Evolutionary conservation across 2,113 vertebrate genomes (phyloP), one percentile per base, ranked within the genome.

Genomic region (Strigops habroptila): DNA sequence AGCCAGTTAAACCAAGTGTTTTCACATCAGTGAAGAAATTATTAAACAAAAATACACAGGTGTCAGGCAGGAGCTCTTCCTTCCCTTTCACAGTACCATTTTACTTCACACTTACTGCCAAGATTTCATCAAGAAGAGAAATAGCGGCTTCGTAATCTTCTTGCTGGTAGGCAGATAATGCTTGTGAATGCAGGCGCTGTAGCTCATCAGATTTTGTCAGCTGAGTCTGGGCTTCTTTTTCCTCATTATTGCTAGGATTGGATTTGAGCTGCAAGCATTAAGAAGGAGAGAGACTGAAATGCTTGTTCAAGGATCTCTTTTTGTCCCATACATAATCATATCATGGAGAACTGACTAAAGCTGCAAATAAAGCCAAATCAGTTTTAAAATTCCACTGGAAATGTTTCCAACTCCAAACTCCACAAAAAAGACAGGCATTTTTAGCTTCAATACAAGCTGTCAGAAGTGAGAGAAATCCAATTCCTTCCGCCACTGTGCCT

Each of bases 171-270:
- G 98, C 98, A 60, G 63, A 86, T 22, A 94, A 97, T 2, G 98
- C 98, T 90, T 99, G 97, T 37, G 98, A 97, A 90, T 98, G 98
- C 74, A 99, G 95, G 49, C 98, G 98, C 95, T 99, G 99, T 76
- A 99, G 98, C 96, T 99, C 99, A 96, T 99, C 98, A 4, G 99
- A 98, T 95, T 99, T 99, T 35, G 84, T 95, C 85, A 99, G 98
- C 90, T 99, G 99, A 91, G 97, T 94, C n/a, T 98, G 97, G 48
- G 99, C 99, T 96, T 99, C 99, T 88, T 95, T 98, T 90, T 99
- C 98, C 91, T 99, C 99, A 85, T 98, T 98, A 93, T 97, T 98
- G 86, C 95, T 98, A 69, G 99, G 99, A 97, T 97, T 99, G 79
- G 99, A 99, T 94, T 99, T 99, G 79, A 99, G 98, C 99, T 99